Percentiles rank a stretch among this genome's conserved stretches.
Conservation (phyloP, 2,113 vertebrate species). For the Plecturocebus donacophilus region DNA sequence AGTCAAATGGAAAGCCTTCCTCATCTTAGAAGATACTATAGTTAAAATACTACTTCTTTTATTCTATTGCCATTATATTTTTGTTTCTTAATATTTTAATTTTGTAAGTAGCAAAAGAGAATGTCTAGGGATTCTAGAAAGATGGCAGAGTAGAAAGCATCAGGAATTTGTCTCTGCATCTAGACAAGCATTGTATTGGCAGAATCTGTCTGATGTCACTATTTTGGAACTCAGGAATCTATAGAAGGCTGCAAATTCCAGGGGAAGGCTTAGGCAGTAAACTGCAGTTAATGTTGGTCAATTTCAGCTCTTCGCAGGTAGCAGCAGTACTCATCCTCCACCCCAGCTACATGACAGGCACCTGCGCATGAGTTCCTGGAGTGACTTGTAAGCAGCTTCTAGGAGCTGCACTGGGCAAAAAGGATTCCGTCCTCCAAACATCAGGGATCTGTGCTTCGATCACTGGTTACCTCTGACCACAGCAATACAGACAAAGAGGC, state of each 20-base stretch:
- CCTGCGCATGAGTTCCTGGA: background rate
- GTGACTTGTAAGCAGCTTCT: background rate
- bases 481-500: too few relatives aligned
- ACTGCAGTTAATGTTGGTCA: background rate
- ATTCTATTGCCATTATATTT: background rate
- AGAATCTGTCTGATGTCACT: background rate
- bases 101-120: background rate
- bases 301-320: background rate
- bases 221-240: background rate
- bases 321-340: background rate
- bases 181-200: background rate
- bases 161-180: background rate
- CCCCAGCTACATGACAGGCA: background rate
- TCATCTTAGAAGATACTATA: background rate
- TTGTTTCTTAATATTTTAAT: conserved; percentile 22
- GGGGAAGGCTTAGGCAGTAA: background rate
- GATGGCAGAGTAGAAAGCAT: background rate
- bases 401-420: background rate
- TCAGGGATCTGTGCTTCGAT: too few relatives aligned
- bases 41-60: background rate
- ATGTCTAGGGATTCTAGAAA: background rate
- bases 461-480: too few relatives aligned
- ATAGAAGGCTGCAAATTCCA: background rate
- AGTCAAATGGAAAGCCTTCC: background rate
- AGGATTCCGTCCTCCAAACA: background rate